phyloP scores from a whole-genome alignment of 2,113 vertebrate species.

The Vombatus ursinus region DNA sequence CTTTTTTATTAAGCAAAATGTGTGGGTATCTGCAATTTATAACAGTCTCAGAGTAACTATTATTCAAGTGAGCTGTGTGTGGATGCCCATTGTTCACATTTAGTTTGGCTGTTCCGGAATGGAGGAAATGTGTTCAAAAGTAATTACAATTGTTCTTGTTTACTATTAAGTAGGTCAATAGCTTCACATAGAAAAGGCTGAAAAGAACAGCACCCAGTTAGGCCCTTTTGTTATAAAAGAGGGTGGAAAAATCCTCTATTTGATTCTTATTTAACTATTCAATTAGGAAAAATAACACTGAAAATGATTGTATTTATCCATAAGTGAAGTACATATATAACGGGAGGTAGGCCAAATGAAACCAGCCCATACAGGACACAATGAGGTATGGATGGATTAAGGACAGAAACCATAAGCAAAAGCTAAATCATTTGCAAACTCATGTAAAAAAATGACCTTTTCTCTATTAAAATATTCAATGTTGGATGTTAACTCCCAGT shows the following conservation, averaged over 20 bases:
- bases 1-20: not conserved
- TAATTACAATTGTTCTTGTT: not conserved
- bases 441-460: constrained; percentile 35
- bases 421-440: constrained; percentile 43
- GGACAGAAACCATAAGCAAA: constrained; percentile 19
- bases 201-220: not conserved
- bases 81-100: not conserved
- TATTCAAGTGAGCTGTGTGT: not conserved
- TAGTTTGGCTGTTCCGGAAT: not conserved
- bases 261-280: not conserved
- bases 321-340: not conserved
- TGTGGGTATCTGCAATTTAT: not conserved
- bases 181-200: not conserved
- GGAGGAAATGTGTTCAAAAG: not conserved
- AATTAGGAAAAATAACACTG: not conserved
- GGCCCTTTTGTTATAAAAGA: not conserved
- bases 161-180: not conserved
- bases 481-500: constrained; percentile 27
- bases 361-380: not conserved
- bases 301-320: not conserved
- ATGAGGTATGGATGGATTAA: constrained; percentile 20
- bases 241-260: not conserved
- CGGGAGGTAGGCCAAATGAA: constrained; percentile 40
- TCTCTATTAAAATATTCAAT: constrained; percentile 50
- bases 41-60: not conserved